Evolutionary conservation across 2,113 vertebrate genomes (phyloP).

Genomic region (Onychorhynchus coronatus): DNA sequence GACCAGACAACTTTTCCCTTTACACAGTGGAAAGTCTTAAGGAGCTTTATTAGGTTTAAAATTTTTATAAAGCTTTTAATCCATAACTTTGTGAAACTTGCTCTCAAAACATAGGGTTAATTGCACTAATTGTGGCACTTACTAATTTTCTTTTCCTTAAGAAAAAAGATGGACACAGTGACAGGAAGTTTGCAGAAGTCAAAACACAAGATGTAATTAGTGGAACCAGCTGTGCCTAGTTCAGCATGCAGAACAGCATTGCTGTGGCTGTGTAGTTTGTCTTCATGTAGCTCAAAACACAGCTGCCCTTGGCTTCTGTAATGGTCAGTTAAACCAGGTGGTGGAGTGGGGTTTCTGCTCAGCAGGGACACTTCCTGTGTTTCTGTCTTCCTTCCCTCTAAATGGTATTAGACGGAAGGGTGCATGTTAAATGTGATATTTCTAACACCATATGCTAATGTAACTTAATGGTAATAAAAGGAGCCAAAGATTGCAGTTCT

Average conservation of each 20-base stretch:
- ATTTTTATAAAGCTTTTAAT: background rate
- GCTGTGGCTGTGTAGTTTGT: background rate
- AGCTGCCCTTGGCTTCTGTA: background rate
- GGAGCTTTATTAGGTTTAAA: background rate
- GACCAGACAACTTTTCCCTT: background rate
- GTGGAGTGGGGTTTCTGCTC: background rate
- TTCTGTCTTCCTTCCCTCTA: background rate
- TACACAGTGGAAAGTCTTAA: background rate
- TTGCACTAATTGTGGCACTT: background rate
- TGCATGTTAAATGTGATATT: background rate
- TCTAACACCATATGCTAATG: background rate
- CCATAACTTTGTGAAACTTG: background rate
- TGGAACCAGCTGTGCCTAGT: background rate
- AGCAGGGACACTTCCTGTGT: background rate
- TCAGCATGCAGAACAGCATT: background rate
- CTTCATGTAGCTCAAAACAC: background rate
- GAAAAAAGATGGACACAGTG: conserved; percentile 69
- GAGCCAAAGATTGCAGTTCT: background rate
- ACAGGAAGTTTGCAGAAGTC: conserved; percentile 65
- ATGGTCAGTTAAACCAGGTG: background rate
- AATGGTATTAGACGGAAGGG: background rate
- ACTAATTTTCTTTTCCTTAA: background rate
- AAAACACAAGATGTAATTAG: conserved; percentile 67
- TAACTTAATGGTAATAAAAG: background rate
- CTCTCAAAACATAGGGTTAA: background rate